Percentiles rank a stretch among this genome's conserved stretches.
phyloP scores from a whole-genome alignment of 2,888 invertebrate genomes.

The Hemistola chrysoprasaria region DNA sequence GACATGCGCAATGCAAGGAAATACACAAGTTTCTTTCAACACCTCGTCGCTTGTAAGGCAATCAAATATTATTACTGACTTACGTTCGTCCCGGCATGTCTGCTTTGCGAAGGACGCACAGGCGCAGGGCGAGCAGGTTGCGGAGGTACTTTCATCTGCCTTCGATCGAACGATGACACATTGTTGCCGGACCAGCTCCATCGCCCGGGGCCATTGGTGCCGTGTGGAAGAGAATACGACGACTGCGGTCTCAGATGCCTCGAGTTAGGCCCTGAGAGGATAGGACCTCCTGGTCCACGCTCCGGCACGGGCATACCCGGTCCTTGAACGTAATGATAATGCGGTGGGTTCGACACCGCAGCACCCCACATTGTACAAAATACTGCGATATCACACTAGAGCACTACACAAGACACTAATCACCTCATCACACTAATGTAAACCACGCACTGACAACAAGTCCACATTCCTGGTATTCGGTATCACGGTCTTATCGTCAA shows the following conservation, averaged over 20 bases:
- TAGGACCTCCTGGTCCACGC: constrained; percentile 63
- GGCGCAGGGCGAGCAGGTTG: constrained; percentile 72
- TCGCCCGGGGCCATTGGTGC: constrained; percentile 78
- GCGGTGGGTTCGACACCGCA: constrained; percentile 72
- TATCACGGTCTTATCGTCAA: constrained; percentile 60
- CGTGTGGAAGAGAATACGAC: constrained; percentile 80
- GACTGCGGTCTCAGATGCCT: constrained; percentile 71
- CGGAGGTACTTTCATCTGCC: constrained; percentile 72
- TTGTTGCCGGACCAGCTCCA: constrained; percentile 81
- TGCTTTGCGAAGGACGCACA: constrained; percentile 57
- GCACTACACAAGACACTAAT: constrained; percentile 54
- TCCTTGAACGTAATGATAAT: constrained; percentile 71
- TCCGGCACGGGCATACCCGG: constrained; percentile 54
- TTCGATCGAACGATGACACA: constrained; percentile 75
- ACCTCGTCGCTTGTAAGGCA: constrained; percentile 28
- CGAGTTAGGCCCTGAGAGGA: constrained; percentile 60
- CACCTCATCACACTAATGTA: constrained; percentile 63
- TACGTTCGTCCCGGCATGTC: constrained; percentile 65
- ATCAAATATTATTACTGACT: constrained; percentile 36
- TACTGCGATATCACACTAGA: constrained; percentile 49
- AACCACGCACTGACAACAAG: constrained; percentile 57
- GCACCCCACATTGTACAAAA: constrained; percentile 72
- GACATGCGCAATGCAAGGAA: constrained; percentile 37
- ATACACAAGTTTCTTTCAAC: constrained; percentile 21
- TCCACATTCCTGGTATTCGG: constrained; percentile 53